Evolutionary conservation across 2,797 vertebrate genomes (phyloP), one percentile per base, ranked within the genome.

Genomic region (Ceryle rudis): DNA sequence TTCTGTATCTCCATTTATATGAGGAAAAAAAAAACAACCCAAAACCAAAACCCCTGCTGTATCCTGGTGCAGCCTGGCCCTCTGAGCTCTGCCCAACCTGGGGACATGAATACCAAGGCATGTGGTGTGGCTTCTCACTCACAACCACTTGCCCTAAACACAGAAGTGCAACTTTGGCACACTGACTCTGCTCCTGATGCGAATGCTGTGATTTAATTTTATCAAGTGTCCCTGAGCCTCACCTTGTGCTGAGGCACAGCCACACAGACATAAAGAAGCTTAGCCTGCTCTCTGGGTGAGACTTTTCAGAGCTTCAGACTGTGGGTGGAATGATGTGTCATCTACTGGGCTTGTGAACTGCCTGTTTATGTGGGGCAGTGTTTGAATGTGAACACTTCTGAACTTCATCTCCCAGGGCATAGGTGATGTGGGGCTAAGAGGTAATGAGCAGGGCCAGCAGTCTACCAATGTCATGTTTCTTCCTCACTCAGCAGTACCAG

Each of bases 271-370:
- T 4, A 22, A 6, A 82, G 18, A 65, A 65, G 49, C 47, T 57
- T 8, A 37, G 37, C 9, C 42, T 49, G 58, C 29, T 29, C 37
- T 47, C 25, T 28, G 35, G 42, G 4, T 58, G 65, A 46, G 64
- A 60, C 11, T 25, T 58, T 42, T 60, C 49, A 64, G 71, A 74
- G 77, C 81, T 78, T 41, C 61, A 84, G 47, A 4, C 28, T 0
- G 2, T 11, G 55, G 64, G 49, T 41, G 46, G 55, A 80, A 75
- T 13, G 39, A 29, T 55, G 39, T n/a, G 25, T 72, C 74, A 47
- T 9, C 39, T 23, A 17, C 49, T 1, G 1, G 47, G 15, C 33
- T 72, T 10, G 10, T 1, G 4, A 62, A 26, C 42, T 0, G 0
- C 10, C 73, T 69, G 16, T 12, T 72, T 46, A 35, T 9, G 54